Base-by-base conservation (phyloP, 2,888 invertebrate genomes). In the Drosophila nigricruria region DNA sequence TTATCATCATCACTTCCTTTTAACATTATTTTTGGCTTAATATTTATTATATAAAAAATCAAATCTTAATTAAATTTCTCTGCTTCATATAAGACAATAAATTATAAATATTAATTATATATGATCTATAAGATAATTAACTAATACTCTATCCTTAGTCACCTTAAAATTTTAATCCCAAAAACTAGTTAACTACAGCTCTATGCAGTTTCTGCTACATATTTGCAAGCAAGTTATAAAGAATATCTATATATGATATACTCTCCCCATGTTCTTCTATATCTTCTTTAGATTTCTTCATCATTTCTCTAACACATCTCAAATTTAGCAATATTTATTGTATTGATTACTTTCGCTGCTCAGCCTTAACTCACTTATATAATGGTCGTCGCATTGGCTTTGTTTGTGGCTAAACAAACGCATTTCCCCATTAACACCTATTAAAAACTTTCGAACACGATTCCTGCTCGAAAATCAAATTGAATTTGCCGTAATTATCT, bases 401-500 rank as follows among this genome's bases (percentile, higher is more conserved):
- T 52, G 45, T 36, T 25, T 58, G 12, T 58, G 12, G 25, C 32
- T 34, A 54, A 42, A 36, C 56, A 43, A 54, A 66, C 64, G 70
- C 64, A 66, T 66, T 73, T 57, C 50, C 52, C 53, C 67, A 74
- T 64, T 75, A 74, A 74, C 69, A 73, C 63, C 63, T 74, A 43
- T 40, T 40, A 42, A 53, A 70, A 61, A 52, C 58, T 70, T 64
- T 76, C 58, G 45, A 76, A 61, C 34, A 49, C 59, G 70, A 76
- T 58, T 62, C 56, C 57, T 43, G 43, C 64, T 63, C 57, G 32
- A 65, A 73, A 59, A 60, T 25, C 43, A 66, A 73, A 56, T 43
- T 32, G 36, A 70, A 54, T 49, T 71, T 34, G 50, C 45, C 50
- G 54, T 49, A 56, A 58, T 36, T 50, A 36, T 52, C 50, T 40